Evolutionary conservation across 2,113 vertebrate species (phyloP), one percentile per base, ranked within the genome.

Genomic region (Myodes glareolus): DNA sequence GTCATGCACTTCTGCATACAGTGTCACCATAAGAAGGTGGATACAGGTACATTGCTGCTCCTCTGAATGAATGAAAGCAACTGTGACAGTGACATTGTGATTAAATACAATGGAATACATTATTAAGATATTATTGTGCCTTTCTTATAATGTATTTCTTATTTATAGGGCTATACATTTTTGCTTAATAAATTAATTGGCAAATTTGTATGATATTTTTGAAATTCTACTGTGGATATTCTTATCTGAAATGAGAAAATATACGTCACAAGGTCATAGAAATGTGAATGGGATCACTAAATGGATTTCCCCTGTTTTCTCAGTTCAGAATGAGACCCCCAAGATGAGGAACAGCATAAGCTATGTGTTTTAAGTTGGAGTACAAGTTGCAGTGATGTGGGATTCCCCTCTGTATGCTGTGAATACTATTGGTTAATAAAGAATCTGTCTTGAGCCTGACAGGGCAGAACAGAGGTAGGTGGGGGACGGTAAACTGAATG

Each of bases 71-170:
- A 33, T 82, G 14, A 4, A 47, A 52, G 52, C 58, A 13, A 39
- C 11, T n/a, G 10, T 90, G 5, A 45, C 45, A 92, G 19, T 27
- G 80, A 95, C 36, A 73, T 42, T 58, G 86, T 73, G 36, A 45
- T 61, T 77, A 85, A 72, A 86, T 45, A 33, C 1, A 70, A 36
- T 86, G 39, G 89, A 61, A 75, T 21, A 36, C 72, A 9, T 92
- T 94, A 78, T 80, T 94, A 11, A 73, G 3, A 82, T 61, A 13
- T 82, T 25, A 88, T 81, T 91, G 17, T 86, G 3, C 17, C 29
- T 81, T 81, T 88, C 68, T 89, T 72, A n/a, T 77, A 13, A 36
- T 65, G 3, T 67, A 75, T 88, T 94, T 93, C 33, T 84, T 96
- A 92, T 67, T 88, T 55, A 55, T 9, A 39, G n/a, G n/a, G 0